Percentiles rank a stretch among this genome's conserved stretches.
Conservation (phyloP, 2,888 invertebrate species). For the Mesodorylaimus sp. region DNA sequence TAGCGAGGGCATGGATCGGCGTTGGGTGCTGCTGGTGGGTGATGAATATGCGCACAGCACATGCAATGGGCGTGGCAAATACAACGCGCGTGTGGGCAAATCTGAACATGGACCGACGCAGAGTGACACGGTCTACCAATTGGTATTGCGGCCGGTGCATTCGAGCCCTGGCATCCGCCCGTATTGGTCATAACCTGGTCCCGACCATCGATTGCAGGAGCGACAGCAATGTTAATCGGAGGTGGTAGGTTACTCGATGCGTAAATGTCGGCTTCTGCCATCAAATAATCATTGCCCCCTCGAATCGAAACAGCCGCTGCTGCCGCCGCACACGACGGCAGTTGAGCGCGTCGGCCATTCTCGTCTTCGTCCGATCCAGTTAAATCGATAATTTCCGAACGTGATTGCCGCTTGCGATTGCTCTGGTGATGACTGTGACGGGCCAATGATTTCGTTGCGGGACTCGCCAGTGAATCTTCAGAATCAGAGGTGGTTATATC, state of each 20-base stretch:
- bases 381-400: not conserved
- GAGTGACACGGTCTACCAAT: too few species aligned
- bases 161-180: not conserved
- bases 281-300: not conserved
- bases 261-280: not conserved
- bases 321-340: not conserved
- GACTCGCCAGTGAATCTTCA: too few species aligned
- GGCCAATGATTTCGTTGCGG: not conserved
- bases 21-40: not conserved
- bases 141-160: not conserved
- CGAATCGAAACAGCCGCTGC: not conserved
- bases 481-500: not conserved
- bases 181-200: not conserved
- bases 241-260: not conserved
- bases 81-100: slow-evolving; percentile 1
- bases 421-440: not conserved
- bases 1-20: not conserved
- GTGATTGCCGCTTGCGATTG: not conserved
- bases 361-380: not conserved
- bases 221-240: not conserved
- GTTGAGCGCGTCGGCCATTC: not conserved
- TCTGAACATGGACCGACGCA: too few species aligned
- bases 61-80: slow-evolving; percentile 1
- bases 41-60: not conserved
- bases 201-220: not conserved